These are phyloP conservation scores for Sebastes alutus DNA, from an alignment of 2,797 vertebrate genomes.

Conservation along the genomic window DNA sequence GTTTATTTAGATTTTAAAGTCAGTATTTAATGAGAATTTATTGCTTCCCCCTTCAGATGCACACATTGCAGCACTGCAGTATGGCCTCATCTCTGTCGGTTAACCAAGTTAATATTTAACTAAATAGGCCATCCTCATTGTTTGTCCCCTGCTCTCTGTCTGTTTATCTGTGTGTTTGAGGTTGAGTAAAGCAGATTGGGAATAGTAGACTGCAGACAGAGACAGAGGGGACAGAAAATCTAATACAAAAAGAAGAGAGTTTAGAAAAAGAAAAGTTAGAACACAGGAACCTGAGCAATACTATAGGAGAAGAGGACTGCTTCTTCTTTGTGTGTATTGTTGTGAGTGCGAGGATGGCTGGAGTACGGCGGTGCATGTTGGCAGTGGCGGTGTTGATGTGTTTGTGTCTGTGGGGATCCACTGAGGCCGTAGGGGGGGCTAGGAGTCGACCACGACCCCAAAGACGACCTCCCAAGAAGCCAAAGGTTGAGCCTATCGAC, in stretches of 20 bases:
- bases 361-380: constrained; percentile 29
- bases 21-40: background rate
- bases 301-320: background rate
- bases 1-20: background rate
- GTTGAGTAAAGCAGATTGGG: constrained; percentile 10
- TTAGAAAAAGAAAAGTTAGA: background rate
- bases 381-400: constrained; percentile 34
- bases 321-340: background rate
- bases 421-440: constrained; percentile 67
- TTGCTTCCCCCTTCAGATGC: constrained; percentile 10
- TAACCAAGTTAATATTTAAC: constrained; percentile 65
- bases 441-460: constrained; percentile 66
- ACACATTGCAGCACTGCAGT: background rate
- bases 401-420: constrained; percentile 55
- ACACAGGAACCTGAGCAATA: background rate
- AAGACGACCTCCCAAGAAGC: constrained; percentile 55
- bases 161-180: constrained; percentile 10
- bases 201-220: constrained; percentile 3
- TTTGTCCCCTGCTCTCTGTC: constrained; percentile 15
- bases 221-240: background rate
- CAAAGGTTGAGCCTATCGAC: constrained; percentile 45
- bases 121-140: constrained; percentile 27
- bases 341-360: constrained; percentile 46
- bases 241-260: background rate
- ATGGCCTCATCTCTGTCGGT: constrained; percentile 20